phyloP scores from a whole-genome alignment of 1,140 invertebrate genomes.

The Melitaea cinxia region DNA sequence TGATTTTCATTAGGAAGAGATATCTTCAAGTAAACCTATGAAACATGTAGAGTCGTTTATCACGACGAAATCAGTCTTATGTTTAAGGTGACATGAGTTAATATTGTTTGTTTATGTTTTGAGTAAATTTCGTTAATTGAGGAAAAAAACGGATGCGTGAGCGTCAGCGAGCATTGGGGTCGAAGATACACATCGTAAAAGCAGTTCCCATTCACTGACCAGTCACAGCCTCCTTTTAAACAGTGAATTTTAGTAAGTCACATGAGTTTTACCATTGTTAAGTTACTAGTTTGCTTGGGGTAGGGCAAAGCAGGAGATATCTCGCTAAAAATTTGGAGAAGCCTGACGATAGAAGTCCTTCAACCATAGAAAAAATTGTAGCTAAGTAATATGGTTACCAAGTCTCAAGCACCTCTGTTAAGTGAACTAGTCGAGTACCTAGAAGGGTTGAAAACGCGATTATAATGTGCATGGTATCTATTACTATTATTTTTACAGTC shows the following conservation, averaged over 20 bases:
- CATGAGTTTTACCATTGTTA: not conserved
- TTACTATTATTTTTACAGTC: no score
- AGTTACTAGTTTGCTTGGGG: no score
- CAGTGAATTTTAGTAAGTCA: not conserved
- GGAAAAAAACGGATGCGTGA: not conserved
- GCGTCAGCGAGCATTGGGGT: conserved; percentile 1
- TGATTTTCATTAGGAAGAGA: not conserved
- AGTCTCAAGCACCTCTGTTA: no score
- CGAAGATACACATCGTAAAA: not conserved
- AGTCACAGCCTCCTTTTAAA: conserved; percentile 8
- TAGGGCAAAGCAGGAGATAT: no score
- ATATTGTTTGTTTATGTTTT: not conserved
- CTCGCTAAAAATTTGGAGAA: no score
- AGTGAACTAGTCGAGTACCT: no score
- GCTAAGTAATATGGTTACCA: no score
- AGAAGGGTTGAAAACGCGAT: no score
- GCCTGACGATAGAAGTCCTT: no score
- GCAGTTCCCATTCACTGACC: not conserved
- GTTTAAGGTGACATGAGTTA: not conserved
- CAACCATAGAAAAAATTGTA: no score
- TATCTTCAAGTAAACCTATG: not conserved
- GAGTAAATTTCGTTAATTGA: not conserved
- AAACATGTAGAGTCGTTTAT: no score
- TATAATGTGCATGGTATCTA: no score
- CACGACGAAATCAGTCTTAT: not conserved